phyloP scores from a whole-genome alignment of 2,113 vertebrate genomes.

The Neolamprologus sp. region DNA sequence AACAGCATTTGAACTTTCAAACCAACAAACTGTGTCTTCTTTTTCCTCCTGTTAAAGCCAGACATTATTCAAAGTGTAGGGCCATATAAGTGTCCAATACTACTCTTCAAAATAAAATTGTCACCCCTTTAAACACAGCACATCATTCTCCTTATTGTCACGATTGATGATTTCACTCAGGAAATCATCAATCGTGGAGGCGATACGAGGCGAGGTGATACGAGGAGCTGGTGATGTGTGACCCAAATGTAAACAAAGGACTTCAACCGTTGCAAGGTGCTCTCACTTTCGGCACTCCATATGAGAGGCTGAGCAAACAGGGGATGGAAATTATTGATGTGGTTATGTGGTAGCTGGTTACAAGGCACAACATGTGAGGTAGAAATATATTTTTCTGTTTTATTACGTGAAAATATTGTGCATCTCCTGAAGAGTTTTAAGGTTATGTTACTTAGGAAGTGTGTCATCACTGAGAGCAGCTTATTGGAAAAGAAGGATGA shows the following conservation, averaged over 20 bases:
- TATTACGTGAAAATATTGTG: background rate
- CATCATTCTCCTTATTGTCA: background rate
- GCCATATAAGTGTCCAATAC: background rate
- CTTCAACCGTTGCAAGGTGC: background rate
- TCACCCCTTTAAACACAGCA: background rate
- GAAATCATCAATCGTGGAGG: background rate
- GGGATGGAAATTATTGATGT: background rate
- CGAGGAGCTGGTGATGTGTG: background rate
- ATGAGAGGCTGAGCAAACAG: background rate
- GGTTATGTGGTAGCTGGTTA: background rate
- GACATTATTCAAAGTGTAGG: background rate
- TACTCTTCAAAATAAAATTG: background rate
- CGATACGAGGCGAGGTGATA: fast-evolving
- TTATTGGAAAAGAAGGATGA: background rate
- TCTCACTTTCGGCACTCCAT: background rate
- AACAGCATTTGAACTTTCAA: no score
- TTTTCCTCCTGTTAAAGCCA: background rate
- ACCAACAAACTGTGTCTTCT: no score
- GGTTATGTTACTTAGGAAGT: background rate
- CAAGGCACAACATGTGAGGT: background rate
- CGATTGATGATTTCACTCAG: background rate
- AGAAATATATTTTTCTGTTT: background rate
- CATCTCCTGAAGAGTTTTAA: background rate
- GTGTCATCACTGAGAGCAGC: background rate
- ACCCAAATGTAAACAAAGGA: background rate